phyloP scores from a whole-genome alignment of 1,140 invertebrate species.

The Bombus pascuorum region DNA sequence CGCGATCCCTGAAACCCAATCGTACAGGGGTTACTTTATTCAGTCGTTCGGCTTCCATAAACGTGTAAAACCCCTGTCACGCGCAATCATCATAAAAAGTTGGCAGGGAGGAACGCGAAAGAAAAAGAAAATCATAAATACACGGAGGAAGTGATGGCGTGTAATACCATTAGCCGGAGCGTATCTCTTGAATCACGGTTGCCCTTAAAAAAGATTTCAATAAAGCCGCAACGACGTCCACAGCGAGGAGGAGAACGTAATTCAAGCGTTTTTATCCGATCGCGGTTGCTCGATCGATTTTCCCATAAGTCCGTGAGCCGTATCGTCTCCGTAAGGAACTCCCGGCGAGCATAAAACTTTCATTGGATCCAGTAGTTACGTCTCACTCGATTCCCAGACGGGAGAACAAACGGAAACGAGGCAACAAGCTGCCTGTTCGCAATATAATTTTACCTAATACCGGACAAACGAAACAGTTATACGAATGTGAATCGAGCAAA shows the following conservation, averaged over 20 bases:
- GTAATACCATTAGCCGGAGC: slow-evolving; percentile 40
- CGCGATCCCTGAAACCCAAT: not conserved
- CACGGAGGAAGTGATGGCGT: not conserved
- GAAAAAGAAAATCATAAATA: slow-evolving; percentile 47
- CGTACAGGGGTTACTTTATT: not conserved
- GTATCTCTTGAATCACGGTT: slow-evolving; percentile 40
- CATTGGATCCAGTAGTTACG: slow-evolving; percentile 6
- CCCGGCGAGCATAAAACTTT: slow-evolving; percentile 43
- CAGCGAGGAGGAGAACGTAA: slow-evolving; percentile 21
- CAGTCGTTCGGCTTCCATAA: not conserved
- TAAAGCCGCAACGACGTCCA: slow-evolving; percentile 36
- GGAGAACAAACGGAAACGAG: not conserved
- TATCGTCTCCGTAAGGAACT: slow-evolving; percentile 28
- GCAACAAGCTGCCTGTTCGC: not conserved
- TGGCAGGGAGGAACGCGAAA: too few relatives aligned
- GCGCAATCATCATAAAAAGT: slow-evolving; percentile 29
- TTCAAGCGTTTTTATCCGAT: slow-evolving; percentile 50
- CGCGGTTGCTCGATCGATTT: slow-evolving; percentile 45
- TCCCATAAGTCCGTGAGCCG: slow-evolving; percentile 32
- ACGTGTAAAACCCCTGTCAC: slow-evolving; percentile 29
- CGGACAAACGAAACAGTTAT: slow-evolving; percentile 1
- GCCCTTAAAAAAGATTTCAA: slow-evolving; percentile 50
- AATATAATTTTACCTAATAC: not conserved
- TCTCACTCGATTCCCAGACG: not conserved
- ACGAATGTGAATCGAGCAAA: slow-evolving; percentile 43